Percentiles rank a stretch among this genome's conserved stretches.
Evolutionary conservation across 23 tunicate genomes (phyloP).

Genomic region (Ascidia mentula): DNA sequence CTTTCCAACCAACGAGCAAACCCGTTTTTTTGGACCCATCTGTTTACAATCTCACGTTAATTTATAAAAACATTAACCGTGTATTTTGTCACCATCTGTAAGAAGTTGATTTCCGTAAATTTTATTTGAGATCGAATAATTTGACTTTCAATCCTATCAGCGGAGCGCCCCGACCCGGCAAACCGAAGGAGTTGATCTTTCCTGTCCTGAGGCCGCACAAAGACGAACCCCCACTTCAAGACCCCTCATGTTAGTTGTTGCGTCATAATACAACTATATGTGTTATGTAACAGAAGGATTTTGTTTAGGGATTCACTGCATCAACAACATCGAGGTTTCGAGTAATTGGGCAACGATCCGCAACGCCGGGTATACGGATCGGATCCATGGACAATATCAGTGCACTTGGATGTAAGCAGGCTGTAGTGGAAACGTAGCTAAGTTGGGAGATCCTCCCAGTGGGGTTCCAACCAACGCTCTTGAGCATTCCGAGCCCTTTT

Average conservation of each 20-base stretch:
- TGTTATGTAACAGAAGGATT: neutral
- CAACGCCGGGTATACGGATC: slow-evolving; percentile 53
- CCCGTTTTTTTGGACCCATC: too few species aligned
- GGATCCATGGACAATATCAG: slow-evolving; percentile 59
- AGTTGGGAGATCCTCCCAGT: too few species aligned
- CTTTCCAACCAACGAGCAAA: too few species aligned
- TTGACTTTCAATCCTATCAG: neutral
- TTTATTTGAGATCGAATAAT: too few species aligned
- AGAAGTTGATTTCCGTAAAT: too few species aligned
- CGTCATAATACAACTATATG: neutral
- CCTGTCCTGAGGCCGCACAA: slow-evolving; percentile 22
- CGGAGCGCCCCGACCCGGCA: neutral
- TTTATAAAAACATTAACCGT: too few species aligned
- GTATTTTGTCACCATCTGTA: too few species aligned
- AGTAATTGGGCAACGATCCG: slow-evolving; percentile 49
- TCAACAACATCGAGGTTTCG: slow-evolving; percentile 32
- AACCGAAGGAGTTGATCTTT: neutral
- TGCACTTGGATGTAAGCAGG: slow-evolving; percentile 88
- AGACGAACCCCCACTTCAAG: slow-evolving; percentile 45
- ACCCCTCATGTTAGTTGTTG: slow-evolving; percentile 44
- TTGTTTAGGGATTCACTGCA: slow-evolving; percentile 36
- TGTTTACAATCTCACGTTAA: too few species aligned
- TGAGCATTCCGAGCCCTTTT: too few species aligned
- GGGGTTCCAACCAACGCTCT: too few species aligned
- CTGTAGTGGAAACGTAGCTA: too few species aligned